Base-by-base conservation (phyloP, 2,797 vertebrate genomes). In the Taenioides sp. region DNA sequence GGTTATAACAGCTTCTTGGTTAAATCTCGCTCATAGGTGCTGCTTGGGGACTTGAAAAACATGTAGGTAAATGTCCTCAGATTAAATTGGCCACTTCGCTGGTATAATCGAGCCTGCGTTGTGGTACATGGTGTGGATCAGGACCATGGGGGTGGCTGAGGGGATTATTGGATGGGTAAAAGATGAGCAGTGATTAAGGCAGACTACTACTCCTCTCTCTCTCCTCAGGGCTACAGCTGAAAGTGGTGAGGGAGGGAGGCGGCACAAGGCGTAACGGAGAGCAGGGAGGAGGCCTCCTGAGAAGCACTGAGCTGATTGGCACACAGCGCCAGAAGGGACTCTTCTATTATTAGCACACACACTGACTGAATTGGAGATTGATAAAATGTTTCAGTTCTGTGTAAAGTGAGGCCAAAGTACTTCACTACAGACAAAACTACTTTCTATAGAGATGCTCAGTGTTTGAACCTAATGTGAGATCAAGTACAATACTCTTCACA, bases 281-380 rank as follows among this genome's bases (percentile, higher is more conserved):
- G 57, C 67, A 77, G 77, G 71, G 63, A 84, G 64, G 61, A 78
- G 69, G 59, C 59, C 69, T 86, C 73, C 67, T 59, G 47, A 74
- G 72, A 40, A 78, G 69, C 43, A 78, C 62, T 80, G 62, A 31
- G 72, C 49, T 79, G 82, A 81, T 69, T 80, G 84, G 68, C 64
- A 80, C 74, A 70, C 20, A 7, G 74, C 67, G 67, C 63, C 73
- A 69, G 69, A 72, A 62, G 79, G 69, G 71, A 81, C 66, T 76
- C 63, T 70, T 80, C 73, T 86, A 81, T 87, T 84, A 85, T 85
- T 84, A 87, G 82, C 77, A 73, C 74, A 67, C 70, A 84, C 54
- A 67, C 74, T 12, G 62, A 67, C 61, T 82, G 80, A 85, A 73
- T 50, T 49, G 72, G 62, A 74, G 27, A 78, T 80, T 67, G 67